Evolutionary conservation across 2,888 invertebrate species (phyloP), one percentile per base, ranked within the genome.

Genomic region (Axea sp.): DNA sequence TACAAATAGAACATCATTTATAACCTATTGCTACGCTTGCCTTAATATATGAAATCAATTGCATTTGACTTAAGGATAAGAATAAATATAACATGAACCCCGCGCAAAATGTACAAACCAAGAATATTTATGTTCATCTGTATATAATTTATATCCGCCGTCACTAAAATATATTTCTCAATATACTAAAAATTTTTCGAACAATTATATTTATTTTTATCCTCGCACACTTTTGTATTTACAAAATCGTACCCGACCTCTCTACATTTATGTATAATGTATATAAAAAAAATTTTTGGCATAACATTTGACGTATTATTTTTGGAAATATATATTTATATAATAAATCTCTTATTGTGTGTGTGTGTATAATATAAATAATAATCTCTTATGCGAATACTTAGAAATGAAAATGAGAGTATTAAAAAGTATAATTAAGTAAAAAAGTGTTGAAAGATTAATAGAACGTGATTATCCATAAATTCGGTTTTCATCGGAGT

Each of bases 201-300:
- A 59, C 26, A 33, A 43, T 59, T 47, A 55, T 69, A 62, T 62
- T 69, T 62, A 69, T 37, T 69, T 69, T 60, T 60, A 69, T 53
- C 60, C 60, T 43, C 24, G 35, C 39, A 11, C 45, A 4, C 6
- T 41, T 15, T 15, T 45, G 9, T 69, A 69, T 69, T 51, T 69
- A 69, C 69, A 69, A 30, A 68, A 30, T 28, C 59, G 19, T 26
- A 11, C 45, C 37, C 11, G 26, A 35, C 15, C 47, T 55, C 37
- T 43, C 69, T 69, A 60, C 53, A 26, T 47, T 14, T 60, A 41
- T 51, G 51, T 62, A 51, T 64, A 49, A 41, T 53, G 17, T 9
- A 43, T 59, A 59, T 68, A 57, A 49, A 68, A 67, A 51, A 60
- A 69, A 57, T n/a, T n/a, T 57, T 60, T 60, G 51, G 37, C 60